Base-by-base conservation (phyloP, 2,113 vertebrate genomes). In the Geococcyx californianus region DNA sequence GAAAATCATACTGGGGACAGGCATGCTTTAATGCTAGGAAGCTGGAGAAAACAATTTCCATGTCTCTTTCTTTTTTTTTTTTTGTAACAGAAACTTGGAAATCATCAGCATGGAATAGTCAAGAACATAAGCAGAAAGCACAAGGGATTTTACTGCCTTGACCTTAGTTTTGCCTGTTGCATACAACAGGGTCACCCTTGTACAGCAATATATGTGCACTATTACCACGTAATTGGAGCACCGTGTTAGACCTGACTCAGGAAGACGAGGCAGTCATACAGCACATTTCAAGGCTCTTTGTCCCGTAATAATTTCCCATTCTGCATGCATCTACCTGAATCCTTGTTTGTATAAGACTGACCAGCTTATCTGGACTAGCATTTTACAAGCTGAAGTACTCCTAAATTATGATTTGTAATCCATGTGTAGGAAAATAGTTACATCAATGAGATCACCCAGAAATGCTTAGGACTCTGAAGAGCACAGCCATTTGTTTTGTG, bases 1-100 rank as follows among this genome's bases (percentile, higher is more conserved):
- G 80, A 93, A 77, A 93, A 51, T 90, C 90, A 93, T 74, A 42
- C 33, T 68, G 77, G 59, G 95, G 90, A 90, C 90, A 93, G 36
- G 33, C 44, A n/a, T 19, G 28, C 55, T 86, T 79, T 79, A 90
- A 34, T 40, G 55, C 44, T 66, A 62, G 70, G 66, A 92, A 86
- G 34, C 11, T 70, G 80, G 10, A 84, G 29, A 91, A 89, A 84
- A 31, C 25, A 23, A 31, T 94, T 88, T 52, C 33, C 31, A 33
- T 76, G 76, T 11, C 24, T 80, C 73, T 60, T 84, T 5, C 26
- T 90, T 90, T 49, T 73, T 90, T 49, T 73, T 89, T 91, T 78
- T 19, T 52, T 88, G 68, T 28, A 56, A 51, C 9, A 75, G 84
- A 93, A 62, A 33, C n/a, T 56, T 45, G 52, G 44, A 78, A 89